Evolutionary conservation across 53 echinoderm and acorn worm genomes (phyloP).

Genomic region (Holothuria leucospilota): DNA sequence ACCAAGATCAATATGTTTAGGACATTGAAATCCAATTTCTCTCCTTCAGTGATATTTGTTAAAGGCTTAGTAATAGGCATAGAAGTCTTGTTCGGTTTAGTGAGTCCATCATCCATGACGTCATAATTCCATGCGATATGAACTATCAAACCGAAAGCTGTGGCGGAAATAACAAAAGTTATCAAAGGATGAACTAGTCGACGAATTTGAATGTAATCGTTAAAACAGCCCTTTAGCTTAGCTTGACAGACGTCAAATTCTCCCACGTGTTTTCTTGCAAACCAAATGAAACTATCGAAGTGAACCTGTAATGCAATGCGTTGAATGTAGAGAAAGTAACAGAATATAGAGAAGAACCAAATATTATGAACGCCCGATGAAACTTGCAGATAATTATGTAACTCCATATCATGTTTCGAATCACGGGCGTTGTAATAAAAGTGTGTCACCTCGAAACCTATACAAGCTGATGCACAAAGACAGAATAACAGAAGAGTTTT

Average conservation of each 20-base stretch:
- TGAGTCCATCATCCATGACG: not conserved
- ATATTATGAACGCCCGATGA: not conserved
- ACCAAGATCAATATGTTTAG: not conserved
- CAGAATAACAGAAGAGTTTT: not conserved
- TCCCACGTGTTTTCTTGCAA: not conserved
- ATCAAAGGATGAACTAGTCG: constrained; percentile 10
- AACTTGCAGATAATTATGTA: not conserved
- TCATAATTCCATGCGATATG: constrained; percentile 16
- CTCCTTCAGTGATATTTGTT: not conserved
- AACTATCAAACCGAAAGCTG: not conserved
- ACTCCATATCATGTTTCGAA: too few relatives aligned
- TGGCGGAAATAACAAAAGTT: not conserved
- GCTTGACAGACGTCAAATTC: not conserved
- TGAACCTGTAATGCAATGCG: not conserved
- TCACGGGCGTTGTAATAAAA: not conserved
- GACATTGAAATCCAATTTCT: not conserved
- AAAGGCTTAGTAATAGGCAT: not conserved
- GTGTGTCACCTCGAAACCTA: not conserved
- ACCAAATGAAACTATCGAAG: constrained; percentile 13
- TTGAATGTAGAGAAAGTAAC: constrained; percentile 10
- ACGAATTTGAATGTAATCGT: not conserved
- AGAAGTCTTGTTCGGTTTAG: not conserved
- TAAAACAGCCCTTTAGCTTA: not conserved
- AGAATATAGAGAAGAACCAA: constrained; percentile 22
- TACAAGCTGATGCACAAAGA: not conserved